These are phyloP conservation scores for Trogon surrucura DNA, from an alignment of 2,113 vertebrate species.

Conservation along the genomic window DNA sequence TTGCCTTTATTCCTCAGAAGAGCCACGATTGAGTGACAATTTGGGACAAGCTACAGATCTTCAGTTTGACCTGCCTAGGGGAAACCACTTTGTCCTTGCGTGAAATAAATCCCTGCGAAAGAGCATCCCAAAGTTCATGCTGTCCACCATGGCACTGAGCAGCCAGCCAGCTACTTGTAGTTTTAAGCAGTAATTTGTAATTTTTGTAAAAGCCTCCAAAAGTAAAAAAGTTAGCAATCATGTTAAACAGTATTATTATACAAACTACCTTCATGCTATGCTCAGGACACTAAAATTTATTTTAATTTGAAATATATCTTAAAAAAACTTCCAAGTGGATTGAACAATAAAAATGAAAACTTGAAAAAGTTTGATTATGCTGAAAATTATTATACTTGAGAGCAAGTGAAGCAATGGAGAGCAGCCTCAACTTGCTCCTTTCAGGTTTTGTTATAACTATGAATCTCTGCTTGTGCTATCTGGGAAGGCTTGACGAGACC, in stretches of 20 bases:
- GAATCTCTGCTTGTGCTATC: background rate
- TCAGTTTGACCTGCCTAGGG: background rate
- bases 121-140: background rate
- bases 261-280: background rate
- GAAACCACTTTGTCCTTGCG: background rate
- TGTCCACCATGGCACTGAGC: accelerated
- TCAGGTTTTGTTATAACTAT: background rate
- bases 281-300: background rate
- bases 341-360: background rate
- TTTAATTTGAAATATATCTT: background rate
- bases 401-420: background rate
- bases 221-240: background rate
- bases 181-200: background rate
- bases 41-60: background rate
- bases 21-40: background rate
- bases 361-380: background rate
- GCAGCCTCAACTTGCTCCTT: background rate
- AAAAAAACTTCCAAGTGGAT: background rate
- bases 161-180: background rate
- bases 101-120: background rate
- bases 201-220: background rate
- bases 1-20: background rate
- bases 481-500: background rate
- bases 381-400: background rate
- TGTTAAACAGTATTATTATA: background rate